These are phyloP conservation scores for Electrona antarctica DNA, from an alignment of 2,113 vertebrate species.

Conservation along the genomic window DNA sequence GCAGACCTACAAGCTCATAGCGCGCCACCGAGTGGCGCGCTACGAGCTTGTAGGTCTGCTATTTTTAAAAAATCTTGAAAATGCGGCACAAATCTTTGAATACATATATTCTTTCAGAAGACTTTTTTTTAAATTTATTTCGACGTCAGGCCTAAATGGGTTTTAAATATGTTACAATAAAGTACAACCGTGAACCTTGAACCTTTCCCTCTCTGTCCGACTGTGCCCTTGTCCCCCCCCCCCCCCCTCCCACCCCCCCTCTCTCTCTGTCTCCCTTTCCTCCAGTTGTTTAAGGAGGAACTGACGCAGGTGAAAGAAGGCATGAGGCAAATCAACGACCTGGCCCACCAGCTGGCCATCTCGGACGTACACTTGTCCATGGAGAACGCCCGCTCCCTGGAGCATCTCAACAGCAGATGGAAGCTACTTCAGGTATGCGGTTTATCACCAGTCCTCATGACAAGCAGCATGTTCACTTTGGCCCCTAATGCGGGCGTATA, in stretches of 20 bases:
- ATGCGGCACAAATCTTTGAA: too few relatives aligned
- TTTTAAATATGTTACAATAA: too few relatives aligned
- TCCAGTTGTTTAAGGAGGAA: slow-evolving; percentile 94
- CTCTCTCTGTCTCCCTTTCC: background rate
- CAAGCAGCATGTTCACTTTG: background rate
- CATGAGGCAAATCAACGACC: slow-evolving; percentile 92
- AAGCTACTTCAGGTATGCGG: slow-evolving; percentile 92
- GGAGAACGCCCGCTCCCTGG: slow-evolving; percentile 91
- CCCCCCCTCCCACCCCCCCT: background rate
- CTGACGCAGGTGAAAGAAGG: slow-evolving; percentile 91
- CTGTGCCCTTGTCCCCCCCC: background rate
- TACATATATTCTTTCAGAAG: too few relatives aligned
- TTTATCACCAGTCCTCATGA: background rate
- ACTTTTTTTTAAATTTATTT: too few relatives aligned
- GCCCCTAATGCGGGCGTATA: too few relatives aligned
- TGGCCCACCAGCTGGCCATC: slow-evolving; percentile 95
- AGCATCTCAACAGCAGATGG: slow-evolving; percentile 94
- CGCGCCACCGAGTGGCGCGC: too few relatives aligned
- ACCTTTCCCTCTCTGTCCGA: background rate
- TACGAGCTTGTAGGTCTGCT: too few relatives aligned
- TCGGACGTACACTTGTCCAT: slow-evolving; percentile 95
- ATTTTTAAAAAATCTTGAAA: too few relatives aligned
- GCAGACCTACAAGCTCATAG: too few relatives aligned
- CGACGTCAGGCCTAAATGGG: too few relatives aligned
- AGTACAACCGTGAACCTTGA: too few relatives aligned